Conservation (phyloP, 1,140 invertebrate species). For the Zaprionus inermis region DNA sequence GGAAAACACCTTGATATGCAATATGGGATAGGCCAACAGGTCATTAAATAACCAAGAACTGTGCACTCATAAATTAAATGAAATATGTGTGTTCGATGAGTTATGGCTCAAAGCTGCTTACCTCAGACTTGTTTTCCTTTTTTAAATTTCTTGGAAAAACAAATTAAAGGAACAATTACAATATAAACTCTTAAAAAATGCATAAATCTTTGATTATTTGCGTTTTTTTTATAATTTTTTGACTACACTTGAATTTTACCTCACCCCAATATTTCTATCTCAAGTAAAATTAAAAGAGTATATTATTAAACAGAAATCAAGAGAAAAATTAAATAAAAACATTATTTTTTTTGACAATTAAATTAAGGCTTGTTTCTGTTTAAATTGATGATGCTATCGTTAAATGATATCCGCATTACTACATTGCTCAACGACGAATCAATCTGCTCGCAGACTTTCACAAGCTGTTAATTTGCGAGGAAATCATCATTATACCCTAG, state of each 20-base stretch:
- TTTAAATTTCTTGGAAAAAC: background rate
- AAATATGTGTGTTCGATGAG: background rate
- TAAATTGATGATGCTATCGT: background rate
- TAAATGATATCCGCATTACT: constrained; percentile 6
- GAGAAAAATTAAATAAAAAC: background rate
- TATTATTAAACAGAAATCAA: background rate
- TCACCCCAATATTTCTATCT: too few relatives aligned
- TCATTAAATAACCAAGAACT: constrained; percentile 15
- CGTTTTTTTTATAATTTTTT: too few relatives aligned
- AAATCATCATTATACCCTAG: background rate
- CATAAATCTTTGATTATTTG: background rate
- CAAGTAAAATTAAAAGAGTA: too few relatives aligned
- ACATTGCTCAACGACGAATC: constrained; percentile 9
- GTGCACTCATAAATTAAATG: constrained; percentile 12
- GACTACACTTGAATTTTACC: too few relatives aligned
- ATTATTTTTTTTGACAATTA: constrained; percentile 10
- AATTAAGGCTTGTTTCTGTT: background rate
- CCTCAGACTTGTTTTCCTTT: background rate
- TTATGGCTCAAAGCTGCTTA: background rate
- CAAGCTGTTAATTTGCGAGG: constrained; percentile 15
- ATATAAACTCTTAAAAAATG: background rate
- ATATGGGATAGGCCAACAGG: constrained; percentile 8
- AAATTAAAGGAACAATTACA: background rate
- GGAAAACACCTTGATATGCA: constrained; percentile 2
- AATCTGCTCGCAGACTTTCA: constrained; percentile 17